Base-by-base conservation (phyloP, 2,888 invertebrate genomes). In the Lamellibrachia columna region DNA sequence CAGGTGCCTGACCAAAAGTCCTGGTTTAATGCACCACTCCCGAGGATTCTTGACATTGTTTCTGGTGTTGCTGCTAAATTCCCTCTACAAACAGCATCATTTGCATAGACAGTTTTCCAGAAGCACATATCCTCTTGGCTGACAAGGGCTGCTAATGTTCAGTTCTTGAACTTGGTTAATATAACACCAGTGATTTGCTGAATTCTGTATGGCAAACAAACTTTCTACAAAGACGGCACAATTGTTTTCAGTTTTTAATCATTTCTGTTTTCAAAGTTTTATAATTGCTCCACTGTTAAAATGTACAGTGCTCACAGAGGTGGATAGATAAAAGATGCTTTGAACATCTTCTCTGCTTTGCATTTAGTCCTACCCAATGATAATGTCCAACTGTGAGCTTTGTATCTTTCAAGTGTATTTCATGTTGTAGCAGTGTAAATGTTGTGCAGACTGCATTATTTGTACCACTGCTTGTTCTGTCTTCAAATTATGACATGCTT, bases 11-110 rank as follows among this genome's bases (percentile, higher is more conserved):
- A 75, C 22, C 6, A 15, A 15, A 75, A 15, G 75, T 22, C 15
- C 3, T 75, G 75, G 75, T 75, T 75, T 75, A n/a, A 75, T 6
- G 75, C 22, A 22, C 75, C 75, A 75, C 75, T 75, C 22, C 75
- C 75, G n/a, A 75, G n/a, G 22, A 75, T 75, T n/a, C 75, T 75
- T 75, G 75, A 75, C 22, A 75, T 75, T 75, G 75, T 75, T 75
- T 15, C 75, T 75, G 22, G 75, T 15, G 75, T 75, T 75, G 75
- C 75, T 15, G 22, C 22, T 75, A 75, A 75, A n/a, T 75, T 75
- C 22, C 75, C 75, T 6, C 75, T 75, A n/a, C 75, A 75, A n/a
- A 75, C 75, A 75, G 11, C 75, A 75, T 22, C 75, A 15, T 75
- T 75, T 75, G 75, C 75, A 75, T 75, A 75, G 75, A n/a, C 22